Conservation (phyloP, 2,113 vertebrate species). For the Thalassarche chlororhynchos region DNA sequence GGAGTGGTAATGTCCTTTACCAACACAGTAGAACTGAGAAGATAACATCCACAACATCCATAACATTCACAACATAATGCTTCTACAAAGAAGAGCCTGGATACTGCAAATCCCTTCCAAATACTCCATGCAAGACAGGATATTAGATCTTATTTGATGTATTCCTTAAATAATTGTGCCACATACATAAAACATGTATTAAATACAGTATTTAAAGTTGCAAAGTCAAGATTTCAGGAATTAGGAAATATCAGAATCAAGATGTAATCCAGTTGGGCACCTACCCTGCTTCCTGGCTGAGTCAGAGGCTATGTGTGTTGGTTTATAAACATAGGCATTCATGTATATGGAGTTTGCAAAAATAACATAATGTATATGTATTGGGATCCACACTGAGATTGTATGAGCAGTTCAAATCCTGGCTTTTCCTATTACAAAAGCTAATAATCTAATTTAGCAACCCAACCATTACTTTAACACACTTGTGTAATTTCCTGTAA, state of each 20-base stretch:
- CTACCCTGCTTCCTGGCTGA: not conserved
- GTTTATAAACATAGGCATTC: not conserved
- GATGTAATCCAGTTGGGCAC: not conserved
- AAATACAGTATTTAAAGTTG: not conserved
- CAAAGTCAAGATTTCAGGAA: not conserved
- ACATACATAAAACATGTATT: not conserved
- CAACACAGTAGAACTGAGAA: not conserved
- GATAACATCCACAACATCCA: not conserved
- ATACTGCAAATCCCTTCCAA: not conserved
- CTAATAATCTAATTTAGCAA: constrained; percentile 14
- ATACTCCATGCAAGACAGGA: not conserved
- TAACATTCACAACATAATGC: not conserved
- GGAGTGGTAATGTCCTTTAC: not conserved
- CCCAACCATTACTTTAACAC: not conserved
- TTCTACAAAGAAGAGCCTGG: not conserved
- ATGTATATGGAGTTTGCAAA: not conserved
- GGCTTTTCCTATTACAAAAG: not conserved
- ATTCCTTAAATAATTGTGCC: not conserved
- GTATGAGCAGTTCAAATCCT: not conserved
- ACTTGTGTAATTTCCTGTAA: not conserved
- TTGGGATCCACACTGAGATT: not conserved
- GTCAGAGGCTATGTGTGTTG: not conserved
- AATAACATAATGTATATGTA: not conserved
- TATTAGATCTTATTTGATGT: not conserved
- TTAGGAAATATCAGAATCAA: not conserved